Base-by-base conservation (phyloP, 2,888 invertebrate genomes). In the Molanna angustata region DNA sequence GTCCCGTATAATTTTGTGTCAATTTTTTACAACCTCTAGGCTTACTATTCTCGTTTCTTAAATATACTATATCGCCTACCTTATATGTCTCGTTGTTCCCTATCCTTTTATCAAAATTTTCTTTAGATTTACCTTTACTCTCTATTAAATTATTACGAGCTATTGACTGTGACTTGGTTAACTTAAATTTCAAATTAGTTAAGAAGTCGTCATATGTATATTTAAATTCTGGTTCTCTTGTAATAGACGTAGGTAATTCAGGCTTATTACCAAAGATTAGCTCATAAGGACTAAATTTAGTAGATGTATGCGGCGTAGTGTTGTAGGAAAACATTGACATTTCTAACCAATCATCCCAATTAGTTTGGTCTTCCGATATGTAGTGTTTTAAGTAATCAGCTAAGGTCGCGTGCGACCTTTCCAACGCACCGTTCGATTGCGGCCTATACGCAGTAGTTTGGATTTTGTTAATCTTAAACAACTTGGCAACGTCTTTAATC, bases 281-380 rank as follows among this genome's bases (percentile, higher is more conserved):
- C 60, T 65, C 63, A 40, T 62, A 63, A n/a, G 65, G 64, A 2
- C 62, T 59, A 31, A 54, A 64, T 13, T 59, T 59, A 1, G 64
- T 65, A 2, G 62, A 53, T 13, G 56, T 54, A 52, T 67, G 66
- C 1, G 60, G 56, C 4, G 61, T 58, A 1, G 62, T 61, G 33
- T 65, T 64, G 45, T 64, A 65, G 0, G 61, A 60, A 35, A 65
- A 64, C 57, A 64, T 62, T 1, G 63, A 62, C 33, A 62, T 61
- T 9, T 57, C 55, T 19, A 68, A 33, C 56, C 62, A 64, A 32
- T 62, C 54, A 46, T 67, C 65, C 66, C 67, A 69, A 49, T 67
- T 61, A 3, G 50, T 50, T 56, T 62, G 61, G 11, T 63, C 49
- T 18, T 49, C 3, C n/a, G 61, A 61, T 3, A 65, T 63, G 48